These are phyloP conservation scores for Hiodon tergisus DNA, from an alignment of 2,113 vertebrate genomes.

Conservation along the genomic window DNA sequence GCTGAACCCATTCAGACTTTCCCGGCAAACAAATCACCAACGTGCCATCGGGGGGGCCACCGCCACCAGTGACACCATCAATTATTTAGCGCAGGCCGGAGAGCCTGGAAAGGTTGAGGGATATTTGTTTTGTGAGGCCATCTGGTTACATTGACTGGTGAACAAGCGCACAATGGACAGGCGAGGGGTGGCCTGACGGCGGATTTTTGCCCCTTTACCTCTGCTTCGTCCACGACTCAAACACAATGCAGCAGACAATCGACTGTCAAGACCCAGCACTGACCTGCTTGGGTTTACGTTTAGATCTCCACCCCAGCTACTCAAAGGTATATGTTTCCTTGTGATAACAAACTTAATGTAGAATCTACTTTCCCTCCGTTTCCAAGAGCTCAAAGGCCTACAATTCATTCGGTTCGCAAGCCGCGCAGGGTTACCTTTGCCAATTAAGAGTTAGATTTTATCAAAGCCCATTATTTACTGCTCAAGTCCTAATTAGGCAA, in stretches of 20 bases:
- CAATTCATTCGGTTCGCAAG: slow-evolving; percentile 26
- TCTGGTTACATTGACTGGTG: slow-evolving; percentile 37
- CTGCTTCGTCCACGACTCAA: background rate
- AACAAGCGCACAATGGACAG: slow-evolving; percentile 31
- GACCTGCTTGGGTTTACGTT: too few species aligned
- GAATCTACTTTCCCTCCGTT: background rate
- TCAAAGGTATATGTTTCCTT: too few species aligned
- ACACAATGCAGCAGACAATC: too few species aligned
- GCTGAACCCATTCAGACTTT: slow-evolving; percentile 47
- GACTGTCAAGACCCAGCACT: too few species aligned
- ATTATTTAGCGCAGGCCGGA: slow-evolving; percentile 45
- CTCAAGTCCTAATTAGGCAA: slow-evolving; percentile 39
- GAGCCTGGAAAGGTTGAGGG: slow-evolving; percentile 40
- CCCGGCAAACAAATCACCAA: slow-evolving; percentile 46
- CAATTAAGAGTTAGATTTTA: slow-evolving; percentile 47
- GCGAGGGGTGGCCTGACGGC: too few species aligned
- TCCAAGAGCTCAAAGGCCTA: background rate
- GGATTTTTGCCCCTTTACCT: background rate
- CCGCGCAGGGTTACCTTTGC: slow-evolving; percentile 35
- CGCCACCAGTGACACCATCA: slow-evolving; percentile 41
- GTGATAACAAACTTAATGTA: too few species aligned
- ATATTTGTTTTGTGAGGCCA: slow-evolving; percentile 41
- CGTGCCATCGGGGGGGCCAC: slow-evolving; percentile 29
- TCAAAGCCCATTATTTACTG: slow-evolving; percentile 35
- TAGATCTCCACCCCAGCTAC: too few species aligned